Evolutionary conservation across 2,888 invertebrate genomes (phyloP).

Genomic region (Diarsia dahlii): DNA sequence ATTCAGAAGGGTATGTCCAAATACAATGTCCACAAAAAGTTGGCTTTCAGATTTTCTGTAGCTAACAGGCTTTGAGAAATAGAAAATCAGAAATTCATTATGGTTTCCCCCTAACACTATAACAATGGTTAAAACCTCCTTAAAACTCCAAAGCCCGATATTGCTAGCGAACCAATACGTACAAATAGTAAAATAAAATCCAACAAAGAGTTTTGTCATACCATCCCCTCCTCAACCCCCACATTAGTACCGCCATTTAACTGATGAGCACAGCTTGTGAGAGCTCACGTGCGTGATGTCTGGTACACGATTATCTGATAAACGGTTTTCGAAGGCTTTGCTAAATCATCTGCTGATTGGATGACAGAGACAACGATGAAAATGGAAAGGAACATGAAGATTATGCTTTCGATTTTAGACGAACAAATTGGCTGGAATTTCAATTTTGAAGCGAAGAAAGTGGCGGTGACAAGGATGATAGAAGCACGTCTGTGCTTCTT

Average conservation of each 20-base stretch:
- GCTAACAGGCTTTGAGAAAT: not conserved
- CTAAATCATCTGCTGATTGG: slow-evolving; percentile 39
- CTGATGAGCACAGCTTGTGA: slow-evolving; percentile 48
- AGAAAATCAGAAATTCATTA: not conserved
- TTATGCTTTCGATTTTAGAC: slow-evolving; percentile 39
- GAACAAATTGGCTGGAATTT: slow-evolving; percentile 24
- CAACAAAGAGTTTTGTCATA: slow-evolving; percentile 72
- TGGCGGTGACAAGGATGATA: not conserved
- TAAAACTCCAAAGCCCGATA: no score
- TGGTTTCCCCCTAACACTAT: not conserved
- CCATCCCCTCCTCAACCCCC: slow-evolving; percentile 59
- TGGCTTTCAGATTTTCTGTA: no score
- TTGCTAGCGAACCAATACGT: not conserved
- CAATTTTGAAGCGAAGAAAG: slow-evolving; percentile 19
- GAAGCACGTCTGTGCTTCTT: not conserved
- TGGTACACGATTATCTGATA: slow-evolving; percentile 58
- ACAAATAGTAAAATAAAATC: no score
- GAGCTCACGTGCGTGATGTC: slow-evolving; percentile 51
- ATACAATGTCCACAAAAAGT: not conserved
- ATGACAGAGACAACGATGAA: slow-evolving; percentile 22
- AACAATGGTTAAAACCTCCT: not conserved
- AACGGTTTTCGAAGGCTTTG: slow-evolving; percentile 29
- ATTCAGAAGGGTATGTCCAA: no score
- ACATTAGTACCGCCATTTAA: slow-evolving; percentile 52
- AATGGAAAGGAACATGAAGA: slow-evolving; percentile 32